Conservation (phyloP, 1,140 invertebrate species). For the Triops longicaudatus region DNA sequence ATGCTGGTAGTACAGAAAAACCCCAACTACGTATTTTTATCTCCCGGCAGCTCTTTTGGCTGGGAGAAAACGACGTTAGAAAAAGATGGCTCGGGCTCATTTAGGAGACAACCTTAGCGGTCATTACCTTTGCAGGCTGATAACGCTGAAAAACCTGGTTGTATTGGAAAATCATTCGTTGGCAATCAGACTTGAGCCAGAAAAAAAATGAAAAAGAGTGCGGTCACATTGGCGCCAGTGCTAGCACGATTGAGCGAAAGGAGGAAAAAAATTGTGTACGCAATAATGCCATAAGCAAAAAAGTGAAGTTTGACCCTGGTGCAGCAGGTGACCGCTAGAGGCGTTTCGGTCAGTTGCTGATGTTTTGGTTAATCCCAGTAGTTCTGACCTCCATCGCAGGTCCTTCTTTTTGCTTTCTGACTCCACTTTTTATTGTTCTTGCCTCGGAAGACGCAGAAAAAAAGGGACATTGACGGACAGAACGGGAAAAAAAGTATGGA, state of each 20-base stretch:
- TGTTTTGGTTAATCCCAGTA: conserved; percentile 12
- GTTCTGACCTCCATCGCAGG: conserved; percentile 3
- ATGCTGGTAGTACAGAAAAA: neutral
- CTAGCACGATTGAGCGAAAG: neutral
- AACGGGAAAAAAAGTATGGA: neutral
- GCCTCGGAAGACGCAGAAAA: neutral
- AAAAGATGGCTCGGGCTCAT: neutral
- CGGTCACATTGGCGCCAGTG: neutral
- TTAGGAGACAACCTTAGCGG: neutral
- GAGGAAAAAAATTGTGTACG: neutral
- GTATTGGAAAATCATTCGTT: neutral
- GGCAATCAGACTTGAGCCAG: neutral
- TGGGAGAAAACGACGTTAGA: neutral
- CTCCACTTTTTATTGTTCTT: conserved; percentile 2
- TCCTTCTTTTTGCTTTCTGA: neutral
- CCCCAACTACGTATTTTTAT: neutral
- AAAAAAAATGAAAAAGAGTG: neutral
- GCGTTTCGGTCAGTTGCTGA: neutral
- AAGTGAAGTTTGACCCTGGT: neutral
- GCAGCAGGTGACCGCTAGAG: neutral
- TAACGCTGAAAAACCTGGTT: neutral
- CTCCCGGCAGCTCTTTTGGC: neutral
- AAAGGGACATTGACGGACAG: neutral
- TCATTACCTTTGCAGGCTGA: neutral
- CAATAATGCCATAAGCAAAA: no score